These are phyloP conservation scores for Propsilocerus akamusi DNA, from an alignment of 1,140 invertebrate species.

Conservation along the genomic window DNA sequence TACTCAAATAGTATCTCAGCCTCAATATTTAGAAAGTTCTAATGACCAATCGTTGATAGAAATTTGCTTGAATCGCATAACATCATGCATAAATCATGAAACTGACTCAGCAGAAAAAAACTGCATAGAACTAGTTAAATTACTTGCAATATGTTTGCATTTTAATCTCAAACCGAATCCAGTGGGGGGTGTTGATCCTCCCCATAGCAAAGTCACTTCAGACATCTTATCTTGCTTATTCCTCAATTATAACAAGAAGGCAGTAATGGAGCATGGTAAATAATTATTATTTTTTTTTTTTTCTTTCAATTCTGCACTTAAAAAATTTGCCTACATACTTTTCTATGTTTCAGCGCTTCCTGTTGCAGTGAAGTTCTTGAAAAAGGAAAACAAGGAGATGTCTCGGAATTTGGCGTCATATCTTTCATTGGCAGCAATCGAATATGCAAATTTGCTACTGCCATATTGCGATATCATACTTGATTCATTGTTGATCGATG, in stretches of 20 bases:
- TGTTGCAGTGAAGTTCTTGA: conserved; percentile 76
- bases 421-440: conserved; percentile 78
- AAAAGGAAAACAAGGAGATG: conserved; percentile 76
- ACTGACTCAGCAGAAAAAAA: conserved; percentile 73
- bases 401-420: conserved; percentile 80
- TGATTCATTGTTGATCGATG: conserved; percentile 70
- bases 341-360: too few relatives aligned
- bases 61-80: conserved; percentile 76
- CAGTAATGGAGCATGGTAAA: conserved; percentile 79
- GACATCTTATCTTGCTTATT: conserved; percentile 89
- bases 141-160: conserved; percentile 72
- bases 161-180: conserved; percentile 65
- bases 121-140: conserved; percentile 56
- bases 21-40: conserved; percentile 65
- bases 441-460: conserved; percentile 68
- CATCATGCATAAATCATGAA: conserved; percentile 73
- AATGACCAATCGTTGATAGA: conserved; percentile 88
- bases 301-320: too few relatives aligned
- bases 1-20: conserved; percentile 54
- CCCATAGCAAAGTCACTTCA: conserved; percentile 87
- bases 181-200: conserved; percentile 66
- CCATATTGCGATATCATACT: conserved; percentile 77
- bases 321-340: too few relatives aligned
- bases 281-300: too few relatives aligned
- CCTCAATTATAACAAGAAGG: conserved; percentile 74